Base-by-base conservation (phyloP, 2,888 invertebrate genomes). In the Pardosa pseudoannulata region DNA sequence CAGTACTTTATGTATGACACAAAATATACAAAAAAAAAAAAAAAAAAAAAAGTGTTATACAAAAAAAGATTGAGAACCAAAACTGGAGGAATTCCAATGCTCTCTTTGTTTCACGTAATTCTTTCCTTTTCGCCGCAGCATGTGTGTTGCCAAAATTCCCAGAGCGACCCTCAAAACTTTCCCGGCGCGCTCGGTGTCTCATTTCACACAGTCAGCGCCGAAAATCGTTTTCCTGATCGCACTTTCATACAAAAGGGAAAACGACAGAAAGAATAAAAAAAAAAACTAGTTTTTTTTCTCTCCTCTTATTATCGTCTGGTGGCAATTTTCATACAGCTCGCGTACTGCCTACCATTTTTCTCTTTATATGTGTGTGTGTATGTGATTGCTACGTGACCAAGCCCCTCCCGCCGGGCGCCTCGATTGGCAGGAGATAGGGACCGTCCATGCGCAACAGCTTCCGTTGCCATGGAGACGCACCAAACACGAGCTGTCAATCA, bases 401-500 rank as follows among this genome's bases (percentile, higher is more conserved):
- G 73, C 83, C 78, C 78, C 83, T 67, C 83, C 83, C 83, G 72
- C 32, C 11, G 31, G 13, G 56, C 29, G 56, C 28, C 68, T 68
- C 78, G 78, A 85, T 85, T 85, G 83, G 83, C 83, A 79, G 83
- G 62, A 65, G 82, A 64, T 75, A 82, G 67, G 71, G 46, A 65
- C 68, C 83, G 72, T 65, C 78, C 67, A 83, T 78, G 83, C 78
- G 83, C 83, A 85, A 85, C 78, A 85, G 83, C 83, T 79, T 85
- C 83, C 83, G 83, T 85, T 73, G 19, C 83, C 73, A 85, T 73
- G 56, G 83, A 11, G 32, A 85, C 83, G 73, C 29, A 7, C 78
- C 64, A 72, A 85, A 85, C 83, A 85, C 73, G 36, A 78, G 50
- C 78, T 85, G 83, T 85, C 83, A 78, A 79, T 85, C 83, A 85